phyloP scores from a whole-genome alignment of 1,140 invertebrate species.

The Whitmania pigra region DNA sequence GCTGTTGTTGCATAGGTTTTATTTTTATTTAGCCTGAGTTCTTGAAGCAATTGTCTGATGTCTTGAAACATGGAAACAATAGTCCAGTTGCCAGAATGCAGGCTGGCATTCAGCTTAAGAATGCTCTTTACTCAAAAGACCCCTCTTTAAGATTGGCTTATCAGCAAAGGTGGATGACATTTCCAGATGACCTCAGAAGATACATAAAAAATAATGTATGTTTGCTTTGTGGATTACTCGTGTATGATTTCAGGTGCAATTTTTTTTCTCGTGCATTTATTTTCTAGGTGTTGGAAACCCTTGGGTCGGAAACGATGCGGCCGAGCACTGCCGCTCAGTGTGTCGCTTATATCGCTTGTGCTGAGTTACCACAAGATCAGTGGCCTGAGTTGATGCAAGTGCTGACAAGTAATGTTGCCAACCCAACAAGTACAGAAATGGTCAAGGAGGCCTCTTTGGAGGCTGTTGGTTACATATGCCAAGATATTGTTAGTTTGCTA shows the following conservation, averaged over 20 bases:
- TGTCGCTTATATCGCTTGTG: constrained; percentile 91
- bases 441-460: constrained; percentile 90
- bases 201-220: constrained; percentile 87
- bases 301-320: constrained; percentile 85
- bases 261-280: constrained; percentile 27
- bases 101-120: constrained; percentile 94
- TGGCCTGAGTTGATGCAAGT: constrained; percentile 69
- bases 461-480: constrained; percentile 80
- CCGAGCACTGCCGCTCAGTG: constrained; percentile 94
- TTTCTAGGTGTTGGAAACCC: constrained; percentile 66
- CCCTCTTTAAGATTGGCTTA: constrained; percentile 62
- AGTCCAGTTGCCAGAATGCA: constrained; percentile 88
- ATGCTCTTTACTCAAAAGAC: constrained; percentile 94
- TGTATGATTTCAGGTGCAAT: constrained; percentile 22
- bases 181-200: constrained; percentile 68
- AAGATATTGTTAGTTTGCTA: constrained; percentile 54
- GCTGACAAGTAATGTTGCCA: constrained; percentile 75
- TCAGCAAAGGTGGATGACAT: constrained; percentile 77
- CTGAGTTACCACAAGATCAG: constrained; percentile 67
- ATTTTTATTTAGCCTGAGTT: constrained; percentile 62
- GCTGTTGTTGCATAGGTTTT: constrained; percentile 12
- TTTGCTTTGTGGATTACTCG: background rate
- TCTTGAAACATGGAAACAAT: constrained; percentile 74
- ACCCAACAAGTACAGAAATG: constrained; percentile 69
- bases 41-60: constrained; percentile 79